Conservation (phyloP, 2,113 vertebrate species). For the Barbus barbus region DNA sequence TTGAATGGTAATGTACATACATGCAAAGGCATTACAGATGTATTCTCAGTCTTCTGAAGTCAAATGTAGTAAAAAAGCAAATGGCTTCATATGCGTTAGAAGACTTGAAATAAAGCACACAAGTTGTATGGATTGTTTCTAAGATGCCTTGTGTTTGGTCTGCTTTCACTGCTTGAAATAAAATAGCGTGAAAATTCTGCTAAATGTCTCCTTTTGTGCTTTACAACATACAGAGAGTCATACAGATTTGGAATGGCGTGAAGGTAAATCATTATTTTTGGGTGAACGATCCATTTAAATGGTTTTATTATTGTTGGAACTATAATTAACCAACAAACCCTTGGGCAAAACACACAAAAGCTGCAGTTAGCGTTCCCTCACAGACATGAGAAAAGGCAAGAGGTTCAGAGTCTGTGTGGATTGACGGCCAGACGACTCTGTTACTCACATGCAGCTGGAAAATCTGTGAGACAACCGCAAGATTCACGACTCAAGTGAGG, state of each 20-base stretch:
- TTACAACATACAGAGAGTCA: background rate
- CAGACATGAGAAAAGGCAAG: background rate
- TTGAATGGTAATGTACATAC: too few species aligned
- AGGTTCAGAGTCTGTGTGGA: background rate
- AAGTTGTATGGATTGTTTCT: background rate
- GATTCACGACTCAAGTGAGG: constrained; percentile 62
- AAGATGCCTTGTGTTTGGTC: background rate
- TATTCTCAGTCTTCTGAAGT: too few species aligned
- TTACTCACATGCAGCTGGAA: constrained; percentile 51
- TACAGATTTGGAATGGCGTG: background rate
- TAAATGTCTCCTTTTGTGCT: too few species aligned
- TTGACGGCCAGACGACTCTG: background rate
- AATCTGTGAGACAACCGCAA: constrained; percentile 59
- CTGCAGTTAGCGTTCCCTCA: background rate
- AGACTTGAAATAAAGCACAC: background rate
- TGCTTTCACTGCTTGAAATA: background rate
- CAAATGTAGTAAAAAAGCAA: too few species aligned
- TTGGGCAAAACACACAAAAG: background rate
- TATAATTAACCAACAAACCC: background rate
- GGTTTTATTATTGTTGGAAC: background rate
- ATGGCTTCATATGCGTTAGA: background rate
- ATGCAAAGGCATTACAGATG: too few species aligned
- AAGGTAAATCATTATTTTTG: background rate
- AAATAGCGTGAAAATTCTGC: background rate
- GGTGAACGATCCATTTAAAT: background rate